A percentile compares a stretch with the other conserved stretches of the same genome.
Conservation (phyloP, 2,113 vertebrate species). For the Oreochromis spilurus region DNA sequence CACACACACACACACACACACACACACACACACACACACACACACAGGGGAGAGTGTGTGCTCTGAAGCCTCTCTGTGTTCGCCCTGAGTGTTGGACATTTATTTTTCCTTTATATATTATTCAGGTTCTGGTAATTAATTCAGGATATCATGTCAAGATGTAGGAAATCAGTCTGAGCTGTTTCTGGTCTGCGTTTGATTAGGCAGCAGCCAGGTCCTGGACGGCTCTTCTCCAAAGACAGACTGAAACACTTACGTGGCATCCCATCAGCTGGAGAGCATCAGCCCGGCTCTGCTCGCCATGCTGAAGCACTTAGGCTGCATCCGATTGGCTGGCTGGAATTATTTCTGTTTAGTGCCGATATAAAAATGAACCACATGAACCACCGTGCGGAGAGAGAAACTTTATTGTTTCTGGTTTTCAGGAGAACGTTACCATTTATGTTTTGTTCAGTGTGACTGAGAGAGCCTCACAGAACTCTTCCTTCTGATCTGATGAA, state of each 20-base stretch:
- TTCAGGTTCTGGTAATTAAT: conserved; percentile 81
- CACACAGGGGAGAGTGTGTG: not conserved
- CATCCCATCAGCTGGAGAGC: conserved; percentile 63
- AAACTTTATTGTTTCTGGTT: not conserved
- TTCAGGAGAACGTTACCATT: not conserved
- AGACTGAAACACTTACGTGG: conserved; percentile 69
- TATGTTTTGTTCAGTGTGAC: not conserved
- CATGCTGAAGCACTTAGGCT: conserved; percentile 71
- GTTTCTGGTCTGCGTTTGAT: conserved; percentile 72
- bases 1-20: not conserved
- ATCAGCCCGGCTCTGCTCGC: conserved; percentile 41
- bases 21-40: not conserved
- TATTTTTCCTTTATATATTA: conserved; percentile 80
- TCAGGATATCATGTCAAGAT: conserved; percentile 84
- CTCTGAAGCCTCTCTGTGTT: conserved; percentile 52
- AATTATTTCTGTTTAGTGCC: conserved; percentile 61
- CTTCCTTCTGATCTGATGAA: not conserved
- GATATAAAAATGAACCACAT: conserved; percentile 68
- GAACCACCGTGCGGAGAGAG: conserved; percentile 6
- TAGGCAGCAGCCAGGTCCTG: conserved; percentile 54
- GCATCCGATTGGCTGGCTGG: conserved; percentile 71
- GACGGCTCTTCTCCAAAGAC: conserved; percentile 62
- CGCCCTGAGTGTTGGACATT: conserved; percentile 71
- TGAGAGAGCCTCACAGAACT: not conserved
- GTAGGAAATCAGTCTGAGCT: conserved; percentile 78